Evolutionary conservation across 2,797 vertebrate species (phyloP).

Genomic region (Siniperca undulata): DNA sequence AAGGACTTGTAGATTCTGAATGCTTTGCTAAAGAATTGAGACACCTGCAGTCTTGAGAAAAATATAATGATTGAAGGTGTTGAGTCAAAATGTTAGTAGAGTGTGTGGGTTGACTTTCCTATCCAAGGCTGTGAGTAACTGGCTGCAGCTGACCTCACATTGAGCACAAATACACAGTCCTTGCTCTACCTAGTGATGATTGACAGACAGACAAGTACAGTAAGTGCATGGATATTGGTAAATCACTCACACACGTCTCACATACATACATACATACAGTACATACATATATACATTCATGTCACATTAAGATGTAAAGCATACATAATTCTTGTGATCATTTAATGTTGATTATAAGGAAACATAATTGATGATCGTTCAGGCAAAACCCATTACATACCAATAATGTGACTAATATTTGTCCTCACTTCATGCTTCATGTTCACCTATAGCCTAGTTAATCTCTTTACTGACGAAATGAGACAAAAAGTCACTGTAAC

Average conservation of each 20-base stretch:
- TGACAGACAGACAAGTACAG: not conserved
- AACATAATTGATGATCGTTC: constrained; percentile 22
- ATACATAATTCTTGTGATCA: constrained; percentile 17
- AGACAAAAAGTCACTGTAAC: not conserved
- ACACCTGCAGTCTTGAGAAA: constrained; percentile 25
- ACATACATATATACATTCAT: not conserved
- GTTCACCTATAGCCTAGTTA: not conserved
- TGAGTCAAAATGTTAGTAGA: constrained; percentile 39
- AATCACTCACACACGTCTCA: not conserved
- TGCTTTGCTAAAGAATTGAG: constrained; percentile 6
- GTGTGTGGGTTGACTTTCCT: constrained; percentile 46
- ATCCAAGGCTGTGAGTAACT: constrained; percentile 26
- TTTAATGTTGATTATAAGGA: constrained; percentile 22
- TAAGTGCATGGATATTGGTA: not conserved
- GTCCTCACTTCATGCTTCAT: constrained; percentile 3
- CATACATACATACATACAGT: not conserved
- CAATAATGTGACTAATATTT: not conserved
- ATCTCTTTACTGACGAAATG: not conserved
- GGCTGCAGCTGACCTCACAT: constrained; percentile 26
- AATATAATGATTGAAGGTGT: constrained; percentile 47
- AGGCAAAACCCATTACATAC: constrained; percentile 17
- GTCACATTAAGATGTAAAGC: constrained; percentile 5
- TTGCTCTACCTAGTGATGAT: constrained; percentile 16
- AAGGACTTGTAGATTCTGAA: not conserved
- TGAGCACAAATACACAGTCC: not conserved